Conservation (phyloP, 1,140 invertebrate species). For the Octopus bimaculoides region DNA sequence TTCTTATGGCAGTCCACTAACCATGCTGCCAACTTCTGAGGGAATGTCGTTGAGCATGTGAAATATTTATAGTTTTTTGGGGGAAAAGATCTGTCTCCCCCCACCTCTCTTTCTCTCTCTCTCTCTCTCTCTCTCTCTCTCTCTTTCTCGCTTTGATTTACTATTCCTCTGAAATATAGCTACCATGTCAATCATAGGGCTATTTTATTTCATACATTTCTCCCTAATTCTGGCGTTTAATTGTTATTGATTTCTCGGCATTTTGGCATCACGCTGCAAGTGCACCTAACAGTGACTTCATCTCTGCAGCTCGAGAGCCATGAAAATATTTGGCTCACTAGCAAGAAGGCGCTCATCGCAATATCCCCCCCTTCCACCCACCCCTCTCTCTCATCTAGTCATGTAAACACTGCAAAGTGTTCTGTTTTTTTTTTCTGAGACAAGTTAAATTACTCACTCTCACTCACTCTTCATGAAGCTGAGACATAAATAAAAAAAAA, state of each 20-base stretch:
- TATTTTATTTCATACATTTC: slow-evolving; percentile 5
- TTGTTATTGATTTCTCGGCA: not conserved
- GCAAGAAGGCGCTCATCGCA: too few species aligned
- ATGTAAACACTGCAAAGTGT: too few species aligned
- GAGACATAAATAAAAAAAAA: too few species aligned
- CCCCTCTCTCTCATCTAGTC: too few species aligned
- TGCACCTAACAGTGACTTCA: too few species aligned
- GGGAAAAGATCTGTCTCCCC: not conserved
- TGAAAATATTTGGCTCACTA: too few species aligned
- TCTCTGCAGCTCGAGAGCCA: too few species aligned
- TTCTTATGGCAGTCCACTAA: not conserved
- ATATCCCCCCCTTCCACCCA: too few species aligned
- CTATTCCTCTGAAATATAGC: not conserved
- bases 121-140: not conserved
- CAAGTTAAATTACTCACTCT: too few species aligned
- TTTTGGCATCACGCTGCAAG: too few species aligned
- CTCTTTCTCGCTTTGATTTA: not conserved
- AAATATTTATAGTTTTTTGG: not conserved
- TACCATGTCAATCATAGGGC: not conserved
- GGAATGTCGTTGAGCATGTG: not conserved
- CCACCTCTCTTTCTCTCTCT: not conserved
- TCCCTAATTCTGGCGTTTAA: slow-evolving; percentile 6
- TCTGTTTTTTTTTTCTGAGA: too few species aligned
- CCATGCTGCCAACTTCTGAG: not conserved
- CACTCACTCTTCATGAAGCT: too few species aligned